These are phyloP conservation scores for Nipponacmea schrenckii DNA, from an alignment of 2,888 invertebrate species.

Conservation along the genomic window DNA sequence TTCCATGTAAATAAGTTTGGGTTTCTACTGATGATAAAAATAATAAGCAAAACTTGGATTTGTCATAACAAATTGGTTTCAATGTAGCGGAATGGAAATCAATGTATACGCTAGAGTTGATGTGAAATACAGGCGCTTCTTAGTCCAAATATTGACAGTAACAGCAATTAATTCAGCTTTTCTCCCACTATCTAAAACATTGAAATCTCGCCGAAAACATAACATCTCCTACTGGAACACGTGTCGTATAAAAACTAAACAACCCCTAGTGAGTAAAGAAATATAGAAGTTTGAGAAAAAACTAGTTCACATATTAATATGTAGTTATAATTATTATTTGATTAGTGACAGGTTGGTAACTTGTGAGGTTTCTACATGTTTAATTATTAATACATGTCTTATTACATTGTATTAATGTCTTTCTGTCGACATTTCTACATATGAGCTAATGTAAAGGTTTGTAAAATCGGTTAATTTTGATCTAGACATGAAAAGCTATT, in stretches of 20 bases:
- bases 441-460: too few species aligned
- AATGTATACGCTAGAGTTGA: slow-evolving; percentile 6
- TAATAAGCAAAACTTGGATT: background rate
- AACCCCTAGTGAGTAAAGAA: background rate
- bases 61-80: slow-evolving; percentile 5
- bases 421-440: too few species aligned
- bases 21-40: slow-evolving; percentile 1
- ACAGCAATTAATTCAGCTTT: background rate
- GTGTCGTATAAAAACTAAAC: background rate
- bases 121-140: slow-evolving; percentile 3
- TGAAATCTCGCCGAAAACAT: background rate
- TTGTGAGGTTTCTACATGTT: too few species aligned
- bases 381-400: too few species aligned
- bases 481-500: too few species aligned
- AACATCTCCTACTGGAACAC: background rate
- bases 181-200: background rate
- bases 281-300: slow-evolving; percentile 9
- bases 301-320: background rate
- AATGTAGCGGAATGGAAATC: slow-evolving; percentile 4
- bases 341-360: too few species aligned
- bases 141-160: background rate
- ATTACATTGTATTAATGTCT: too few species aligned
- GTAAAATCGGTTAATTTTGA: too few species aligned
- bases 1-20: slow-evolving; percentile 2
- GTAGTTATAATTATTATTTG: too few species aligned